Evolutionary conservation across 2,888 invertebrate genomes (phyloP).

Genomic region (Chaitophorus viminalis): DNA sequence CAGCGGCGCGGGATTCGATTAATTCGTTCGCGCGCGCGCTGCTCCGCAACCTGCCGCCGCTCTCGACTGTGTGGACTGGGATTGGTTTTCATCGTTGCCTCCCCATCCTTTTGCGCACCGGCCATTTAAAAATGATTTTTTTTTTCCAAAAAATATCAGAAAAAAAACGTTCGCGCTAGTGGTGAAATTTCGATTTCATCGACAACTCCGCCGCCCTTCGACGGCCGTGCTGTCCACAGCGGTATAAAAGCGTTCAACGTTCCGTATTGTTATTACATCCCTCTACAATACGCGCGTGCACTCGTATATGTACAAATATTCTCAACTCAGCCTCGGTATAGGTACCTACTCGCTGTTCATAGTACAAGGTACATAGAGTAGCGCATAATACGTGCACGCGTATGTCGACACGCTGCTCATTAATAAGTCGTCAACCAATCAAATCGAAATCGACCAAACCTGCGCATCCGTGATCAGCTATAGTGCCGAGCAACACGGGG

Average conservation of each 20-base stretch:
- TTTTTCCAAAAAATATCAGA: not conserved
- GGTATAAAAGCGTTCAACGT: not conserved
- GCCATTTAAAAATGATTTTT: not conserved
- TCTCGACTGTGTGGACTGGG: not conserved
- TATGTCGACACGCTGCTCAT: not conserved
- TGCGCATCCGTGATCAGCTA: too few species aligned
- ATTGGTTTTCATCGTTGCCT: not conserved
- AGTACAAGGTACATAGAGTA: too few species aligned
- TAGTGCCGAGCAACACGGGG: too few species aligned
- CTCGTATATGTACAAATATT: not conserved
- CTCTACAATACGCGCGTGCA: not conserved
- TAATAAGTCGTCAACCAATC: conserved; percentile 47
- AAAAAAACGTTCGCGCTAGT: not conserved
- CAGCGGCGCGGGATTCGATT: not conserved
- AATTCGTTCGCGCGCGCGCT: not conserved
- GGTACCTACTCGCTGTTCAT: too few species aligned
- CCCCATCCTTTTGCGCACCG: not conserved
- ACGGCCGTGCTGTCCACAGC: too few species aligned
- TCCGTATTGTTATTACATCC: not conserved
- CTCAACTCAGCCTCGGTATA: not conserved
- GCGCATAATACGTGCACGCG: not conserved
- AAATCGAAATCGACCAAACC: conserved; percentile 18
- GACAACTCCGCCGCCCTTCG: not conserved
- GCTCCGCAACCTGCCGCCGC: not conserved
- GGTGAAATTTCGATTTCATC: too few species aligned